phyloP scores from a whole-genome alignment of 2,797 vertebrate genomes.

The Prunella strophiata region DNA sequence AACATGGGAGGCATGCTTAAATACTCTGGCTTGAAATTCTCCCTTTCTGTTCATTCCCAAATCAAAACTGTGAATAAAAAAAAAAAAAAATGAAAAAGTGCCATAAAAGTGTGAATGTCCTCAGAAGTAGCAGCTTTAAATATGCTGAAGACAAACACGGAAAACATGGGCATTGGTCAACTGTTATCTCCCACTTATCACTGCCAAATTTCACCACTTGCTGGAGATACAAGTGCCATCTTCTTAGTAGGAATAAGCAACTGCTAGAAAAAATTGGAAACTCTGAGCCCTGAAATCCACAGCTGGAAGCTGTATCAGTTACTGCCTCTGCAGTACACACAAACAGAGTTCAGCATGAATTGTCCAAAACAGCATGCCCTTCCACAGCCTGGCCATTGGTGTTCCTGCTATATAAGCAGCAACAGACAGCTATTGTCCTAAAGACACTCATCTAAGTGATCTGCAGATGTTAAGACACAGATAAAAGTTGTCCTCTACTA shows the following conservation, averaged over 20 bases:
- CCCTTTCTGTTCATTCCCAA: not conserved
- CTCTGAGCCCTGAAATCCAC: not conserved
- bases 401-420: not conserved
- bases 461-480: not conserved
- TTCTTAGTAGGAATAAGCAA: not conserved
- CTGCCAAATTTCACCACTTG: not conserved
- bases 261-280: not conserved
- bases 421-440: not conserved
- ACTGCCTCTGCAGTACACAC: not conserved
- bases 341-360: not conserved
- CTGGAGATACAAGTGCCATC: not conserved
- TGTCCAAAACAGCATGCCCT: not conserved
- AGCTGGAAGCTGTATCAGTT: not conserved
- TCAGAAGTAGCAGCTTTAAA: not conserved
- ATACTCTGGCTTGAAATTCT: not conserved
- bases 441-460: not conserved
- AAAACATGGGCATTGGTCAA: not conserved
- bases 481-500: not conserved
- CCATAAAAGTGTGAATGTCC: not conserved
- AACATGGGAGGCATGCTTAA: not conserved
- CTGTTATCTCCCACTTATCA: not conserved
- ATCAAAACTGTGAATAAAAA: not conserved
- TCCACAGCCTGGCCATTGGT: accelerated
- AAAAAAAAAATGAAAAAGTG: no score
- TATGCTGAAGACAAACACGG: not conserved